Base-by-base conservation (phyloP, 2,888 invertebrate genomes). In the Melanophora roralis region DNA sequence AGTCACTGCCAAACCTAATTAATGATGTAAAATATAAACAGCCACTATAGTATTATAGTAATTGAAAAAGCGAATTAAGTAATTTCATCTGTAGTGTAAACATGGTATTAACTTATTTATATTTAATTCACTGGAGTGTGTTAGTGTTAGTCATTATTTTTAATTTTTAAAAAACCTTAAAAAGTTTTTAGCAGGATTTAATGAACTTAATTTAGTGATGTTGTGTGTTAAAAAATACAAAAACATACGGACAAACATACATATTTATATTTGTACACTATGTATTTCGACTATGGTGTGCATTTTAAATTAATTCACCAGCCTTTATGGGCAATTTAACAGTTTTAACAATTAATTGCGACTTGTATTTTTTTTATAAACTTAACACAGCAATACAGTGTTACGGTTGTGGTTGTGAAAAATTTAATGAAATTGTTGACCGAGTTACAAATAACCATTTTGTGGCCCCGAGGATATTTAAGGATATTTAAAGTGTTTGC, bases 111-210 rank as follows among this genome's bases (percentile, higher is more conserved):
- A 27, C 27, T 5, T 27, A 6, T 27, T 27, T 6, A 27, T 27
- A 6, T 6, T 27, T 27, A 6, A 3, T 27, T 3, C 3, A 27
- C 27, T 27, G 6, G 4, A 5, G 27, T 32, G 51, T 7, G 12
- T 51, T 57, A 23, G 27, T 6, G 3, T 5, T 5, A 27, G 27
- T 27, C 3, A 27, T 27, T 34, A 34, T 57, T 57, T 57, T 57
- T 27, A 23, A 34, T 32, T 34, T 34, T 53, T 34, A 16, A 32
- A 43, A 60, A 60, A 43, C 2, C 43, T 7, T 47, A 23, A 23
- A 43, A 60, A 51, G 12, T 72, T 64, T 73, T 49, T 21, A 59
- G 36, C 65, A 34, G 49, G 21, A 74, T 67, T 67, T 67, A 74
- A 67, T 74, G 12, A 65, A 74, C 49, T 67, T 40, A 34, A 43